A percentile compares a stretch with the other conserved stretches of the same genome.
Conservation (phyloP, 2,113 vertebrate genomes). For the Sterna hirundo region DNA sequence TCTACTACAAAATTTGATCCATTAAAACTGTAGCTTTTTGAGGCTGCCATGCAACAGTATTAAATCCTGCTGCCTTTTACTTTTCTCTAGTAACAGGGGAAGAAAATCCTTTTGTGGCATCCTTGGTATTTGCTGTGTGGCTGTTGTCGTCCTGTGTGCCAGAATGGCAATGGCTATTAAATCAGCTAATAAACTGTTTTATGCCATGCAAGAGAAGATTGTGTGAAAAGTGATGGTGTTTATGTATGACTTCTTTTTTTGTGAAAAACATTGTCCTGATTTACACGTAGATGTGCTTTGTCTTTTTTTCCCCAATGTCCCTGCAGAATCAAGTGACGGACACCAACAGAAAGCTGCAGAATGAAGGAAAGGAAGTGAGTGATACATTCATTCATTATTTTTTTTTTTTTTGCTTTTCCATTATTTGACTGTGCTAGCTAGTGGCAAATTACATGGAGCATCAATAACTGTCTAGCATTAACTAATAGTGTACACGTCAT, state of each 20-base stretch:
- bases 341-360: conserved; percentile 90
- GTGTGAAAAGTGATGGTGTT: not conserved
- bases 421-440: not conserved
- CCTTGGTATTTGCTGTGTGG: not conserved
- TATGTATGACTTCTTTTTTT: accelerated
- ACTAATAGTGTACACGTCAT: accelerated
- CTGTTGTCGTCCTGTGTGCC: not conserved
- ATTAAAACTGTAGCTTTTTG: not conserved
- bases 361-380: conserved; percentile 87
- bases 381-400: not conserved
- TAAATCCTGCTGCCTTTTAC: not conserved
- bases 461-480: not conserved
- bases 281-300: not conserved
- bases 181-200: not conserved
- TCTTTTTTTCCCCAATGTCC: not conserved
- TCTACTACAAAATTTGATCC: not conserved
- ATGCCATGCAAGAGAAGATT: accelerated
- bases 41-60: accelerated
- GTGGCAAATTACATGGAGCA: not conserved
- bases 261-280: not conserved
- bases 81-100: not conserved
- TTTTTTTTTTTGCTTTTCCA: not conserved
- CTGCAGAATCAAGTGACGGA: conserved; percentile 92
- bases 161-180: accelerated
- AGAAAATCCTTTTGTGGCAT: not conserved